phyloP scores from a whole-genome alignment of 2,797 vertebrate species.

The Choloepus didactylus region DNA sequence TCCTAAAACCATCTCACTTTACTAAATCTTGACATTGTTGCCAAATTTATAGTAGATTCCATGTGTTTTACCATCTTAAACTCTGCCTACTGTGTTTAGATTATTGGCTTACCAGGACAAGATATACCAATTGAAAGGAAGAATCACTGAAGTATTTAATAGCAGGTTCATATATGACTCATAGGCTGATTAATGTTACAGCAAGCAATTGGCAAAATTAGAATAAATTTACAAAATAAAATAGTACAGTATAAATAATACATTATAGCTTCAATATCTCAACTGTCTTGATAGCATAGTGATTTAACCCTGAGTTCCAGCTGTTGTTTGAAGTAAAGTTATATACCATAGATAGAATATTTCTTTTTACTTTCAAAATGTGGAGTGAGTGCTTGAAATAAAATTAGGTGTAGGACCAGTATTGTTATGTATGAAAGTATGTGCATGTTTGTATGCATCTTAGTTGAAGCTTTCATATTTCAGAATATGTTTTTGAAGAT shows the following conservation, averaged over 20 bases:
- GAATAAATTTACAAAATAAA: background rate
- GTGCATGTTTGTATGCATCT: too few relatives aligned
- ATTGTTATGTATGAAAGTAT: too few relatives aligned
- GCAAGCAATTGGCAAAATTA: background rate
- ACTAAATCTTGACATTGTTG: slow-evolving; percentile 43
- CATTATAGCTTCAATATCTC: background rate
- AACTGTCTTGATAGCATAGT: background rate
- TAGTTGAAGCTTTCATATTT: too few relatives aligned
- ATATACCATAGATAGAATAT: background rate
- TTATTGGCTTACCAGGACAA: background rate
- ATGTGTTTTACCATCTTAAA: background rate
- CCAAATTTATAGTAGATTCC: background rate
- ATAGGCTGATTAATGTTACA: background rate
- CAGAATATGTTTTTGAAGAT: too few relatives aligned
- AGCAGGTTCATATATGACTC: background rate
- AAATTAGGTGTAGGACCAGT: background rate
- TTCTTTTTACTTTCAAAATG: background rate
- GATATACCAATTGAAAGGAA: background rate
- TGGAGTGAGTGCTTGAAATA: background rate
- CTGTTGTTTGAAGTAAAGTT: background rate
- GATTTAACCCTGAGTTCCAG: background rate
- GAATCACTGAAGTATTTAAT: slow-evolving; percentile 2
- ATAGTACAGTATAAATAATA: background rate
- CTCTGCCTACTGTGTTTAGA: background rate
- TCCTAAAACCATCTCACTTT: slow-evolving; percentile 79